Conservation (phyloP, 2,888 invertebrate genomes). For the Amblyjoppa fuscipennis region DNA sequence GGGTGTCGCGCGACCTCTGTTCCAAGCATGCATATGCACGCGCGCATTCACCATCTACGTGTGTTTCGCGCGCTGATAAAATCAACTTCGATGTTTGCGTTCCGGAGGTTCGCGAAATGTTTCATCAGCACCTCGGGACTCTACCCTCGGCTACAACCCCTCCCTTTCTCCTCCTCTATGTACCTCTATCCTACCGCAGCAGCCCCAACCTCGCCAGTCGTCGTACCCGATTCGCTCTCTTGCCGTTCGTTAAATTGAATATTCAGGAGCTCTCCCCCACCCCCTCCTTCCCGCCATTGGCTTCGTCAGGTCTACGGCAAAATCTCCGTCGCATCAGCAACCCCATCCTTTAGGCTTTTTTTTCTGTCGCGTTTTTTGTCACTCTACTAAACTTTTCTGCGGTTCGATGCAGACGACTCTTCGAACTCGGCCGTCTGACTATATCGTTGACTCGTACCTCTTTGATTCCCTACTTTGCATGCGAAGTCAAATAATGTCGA, state of each 20-base stretch:
- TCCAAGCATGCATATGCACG: slow-evolving; percentile 62
- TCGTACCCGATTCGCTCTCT: slow-evolving; percentile 64
- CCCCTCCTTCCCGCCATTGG: slow-evolving; percentile 38
- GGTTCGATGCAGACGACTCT: slow-evolving; percentile 39
- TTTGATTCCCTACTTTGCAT: slow-evolving; percentile 3
- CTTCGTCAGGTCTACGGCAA: slow-evolving; percentile 62
- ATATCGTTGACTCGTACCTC: slow-evolving; percentile 58
- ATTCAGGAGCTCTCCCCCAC: slow-evolving; percentile 54
- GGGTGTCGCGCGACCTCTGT: slow-evolving; percentile 26
- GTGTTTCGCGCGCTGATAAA: slow-evolving; percentile 75
- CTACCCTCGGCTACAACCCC: slow-evolving; percentile 30
- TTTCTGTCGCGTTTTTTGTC: neutral
- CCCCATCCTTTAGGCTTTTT: slow-evolving; percentile 9
- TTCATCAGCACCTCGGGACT: slow-evolving; percentile 67
- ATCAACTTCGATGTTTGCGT: slow-evolving; percentile 80
- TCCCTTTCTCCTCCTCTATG: neutral
- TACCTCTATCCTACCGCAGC: neutral
- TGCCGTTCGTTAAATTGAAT: slow-evolving; percentile 67
- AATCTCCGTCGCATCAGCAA: slow-evolving; percentile 55
- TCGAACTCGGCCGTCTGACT: slow-evolving; percentile 23
- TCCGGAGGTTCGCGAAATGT: slow-evolving; percentile 70
- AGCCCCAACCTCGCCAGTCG: slow-evolving; percentile 47
- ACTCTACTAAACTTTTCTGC: slow-evolving; percentile 46
- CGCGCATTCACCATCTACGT: slow-evolving; percentile 56
- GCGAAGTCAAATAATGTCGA: neutral